Evolutionary conservation across 1,140 invertebrate species (phyloP), one percentile per base, ranked within the genome.

Genomic region (Drosophila parabipectinata): DNA sequence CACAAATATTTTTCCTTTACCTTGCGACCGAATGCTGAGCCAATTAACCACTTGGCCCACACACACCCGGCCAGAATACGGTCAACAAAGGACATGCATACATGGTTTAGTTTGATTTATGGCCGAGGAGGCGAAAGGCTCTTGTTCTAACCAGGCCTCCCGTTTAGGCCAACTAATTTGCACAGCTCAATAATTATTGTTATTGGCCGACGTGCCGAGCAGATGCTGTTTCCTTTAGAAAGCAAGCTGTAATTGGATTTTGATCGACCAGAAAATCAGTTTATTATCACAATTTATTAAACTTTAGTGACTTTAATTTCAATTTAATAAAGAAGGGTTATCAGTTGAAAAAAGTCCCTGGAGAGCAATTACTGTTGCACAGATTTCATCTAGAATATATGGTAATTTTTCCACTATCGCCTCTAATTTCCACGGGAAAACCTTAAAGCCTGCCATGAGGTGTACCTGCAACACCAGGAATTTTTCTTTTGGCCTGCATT

Each of bases 1-100:
- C 80, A 76, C 83, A 85, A 85, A 85, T 85, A 85, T 85, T 87
- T 85, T 77, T 51, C 59, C 71, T 78, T 45, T 79, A 73, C 64
- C 74, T 80, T 73, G 68, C 60, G 73, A 81, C 60, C 61, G 41
- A 45, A 55, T 56, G 63, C 21, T 59, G 58, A 66, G 72, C 50
- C 78, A 72, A 81, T 83, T 64, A 66, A 58, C 56, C 51, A 73
- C 68, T 60, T 60, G 66, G 50, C 34, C 68, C 55, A 73, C 54
- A 73, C 54, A 73, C 45, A 73, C 54, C 39, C 61, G 32, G 53
- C 48, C 64, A 34, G 50, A 28, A 53, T 62, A 77, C 73, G 53
- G 62, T 62, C 79, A 82, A 72, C 60, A 69, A 56, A 52, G 48
- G 37, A 37, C 39, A 37, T 34, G 60, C 59, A 63, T 26, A 10